Percentiles rank a stretch among this genome's conserved stretches.
phyloP scores from a whole-genome alignment of 1,140 invertebrate genomes.

The Euwallacea fornicatus region DNA sequence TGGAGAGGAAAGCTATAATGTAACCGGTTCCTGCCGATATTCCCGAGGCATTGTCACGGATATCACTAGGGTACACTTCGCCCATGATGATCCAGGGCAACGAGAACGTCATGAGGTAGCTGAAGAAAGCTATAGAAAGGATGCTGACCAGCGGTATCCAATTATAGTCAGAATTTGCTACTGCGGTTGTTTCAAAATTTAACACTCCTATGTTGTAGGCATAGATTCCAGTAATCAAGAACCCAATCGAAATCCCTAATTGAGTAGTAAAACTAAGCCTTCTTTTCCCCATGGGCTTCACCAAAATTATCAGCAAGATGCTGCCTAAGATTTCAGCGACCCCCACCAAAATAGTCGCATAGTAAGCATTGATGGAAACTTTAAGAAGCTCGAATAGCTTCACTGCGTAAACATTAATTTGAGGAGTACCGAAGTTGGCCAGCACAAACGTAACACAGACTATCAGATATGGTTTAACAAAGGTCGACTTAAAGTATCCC shows the following conservation, averaged over 20 bases:
- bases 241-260: conserved; percentile 62
- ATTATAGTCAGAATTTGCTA: conserved; percentile 50
- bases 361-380: conserved; percentile 71
- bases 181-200: conserved; percentile 20
- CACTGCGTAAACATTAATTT: conserved; percentile 71
- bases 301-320: conserved; percentile 62
- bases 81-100: conserved; percentile 78
- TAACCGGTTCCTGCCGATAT: conserved; percentile 69
- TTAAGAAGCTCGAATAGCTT: conserved; percentile 69
- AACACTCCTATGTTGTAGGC: conserved; percentile 53
- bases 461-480: conserved; percentile 65
- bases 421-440: conserved; percentile 70
- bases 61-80: conserved; percentile 68
- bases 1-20: conserved; percentile 70
- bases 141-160: conserved; percentile 71
- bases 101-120: conserved; percentile 69
- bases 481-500: conserved; percentile 55
- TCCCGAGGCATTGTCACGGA: conserved; percentile 68
- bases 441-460: conserved; percentile 70
- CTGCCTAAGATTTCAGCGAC: conserved; percentile 67
- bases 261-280: conserved; percentile 67
- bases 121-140: conserved; percentile 66
- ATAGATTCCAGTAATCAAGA: conserved; percentile 62
- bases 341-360: conserved; percentile 70
- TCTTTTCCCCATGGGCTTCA: conserved; percentile 72